Evolutionary conservation across 1,140 invertebrate species (phyloP), one percentile per base, ranked within the genome.

Genomic region (Melitaea cinxia): DNA sequence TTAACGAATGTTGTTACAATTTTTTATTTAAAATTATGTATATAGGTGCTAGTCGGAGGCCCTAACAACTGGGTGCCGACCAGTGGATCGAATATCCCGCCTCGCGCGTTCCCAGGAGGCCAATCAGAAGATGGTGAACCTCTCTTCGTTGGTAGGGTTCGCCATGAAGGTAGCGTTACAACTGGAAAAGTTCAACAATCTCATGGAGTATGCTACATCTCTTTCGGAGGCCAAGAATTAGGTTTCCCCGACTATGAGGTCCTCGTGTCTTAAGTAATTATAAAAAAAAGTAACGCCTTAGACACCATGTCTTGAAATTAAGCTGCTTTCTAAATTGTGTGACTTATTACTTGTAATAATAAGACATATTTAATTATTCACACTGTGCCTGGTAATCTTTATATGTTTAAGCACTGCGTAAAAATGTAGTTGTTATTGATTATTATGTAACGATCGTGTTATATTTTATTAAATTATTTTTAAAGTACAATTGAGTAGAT

Each of bases 241-340:
- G 91, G 93, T n/a, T 95, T 94, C 84, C 88, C 92, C 21, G 94
- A 96, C 24, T 97, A 94, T 75, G 95, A 97, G 91, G 91, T 97
- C 67, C 92, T 96, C 45, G 91, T 95, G 61, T 39, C 87, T 56
- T 90, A 87, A 83, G 24, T 30, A 14, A 26, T 17, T 42, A 42
- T 15, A 1, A 6, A 15, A 7, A 39, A 42, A n/a, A 19, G 15
- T 9, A 42, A 53, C 7, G 12, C 14, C 24, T 37, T 15, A 1
- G 15, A 23, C 14, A 61, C 14, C 15, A 57, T 37, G 60, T 53
- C 45, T 55, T 23, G 17, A 23, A 4, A 47, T 12, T 65, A 57
- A 50, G 55, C 59, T 70, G 58, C 19, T 60, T 62, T 26, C 6
- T 57, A 26, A 19, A 57, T 42, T 45, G 17, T 42, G 42, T 47